phyloP scores from a whole-genome alignment of 2,888 invertebrate species.

The Pachydiplax longipennis region DNA sequence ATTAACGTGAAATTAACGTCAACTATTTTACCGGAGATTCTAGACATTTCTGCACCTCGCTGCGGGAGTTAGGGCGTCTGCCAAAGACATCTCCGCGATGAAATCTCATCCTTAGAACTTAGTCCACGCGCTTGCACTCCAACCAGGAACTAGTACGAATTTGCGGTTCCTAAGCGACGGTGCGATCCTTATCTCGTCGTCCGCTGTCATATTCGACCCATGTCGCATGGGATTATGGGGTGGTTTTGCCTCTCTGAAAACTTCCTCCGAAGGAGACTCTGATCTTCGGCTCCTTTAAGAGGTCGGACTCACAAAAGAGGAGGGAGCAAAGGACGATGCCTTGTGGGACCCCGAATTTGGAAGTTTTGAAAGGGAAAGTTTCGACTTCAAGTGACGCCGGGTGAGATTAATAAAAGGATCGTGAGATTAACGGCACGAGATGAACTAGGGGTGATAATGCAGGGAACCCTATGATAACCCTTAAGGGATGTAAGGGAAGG shows the following conservation, averaged over 20 bases:
- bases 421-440: slow-evolving; percentile 41
- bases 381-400: slow-evolving; percentile 26
- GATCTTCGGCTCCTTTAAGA: background rate
- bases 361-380: slow-evolving; percentile 33
- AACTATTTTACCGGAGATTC: no score
- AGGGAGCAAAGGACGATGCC: background rate
- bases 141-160: background rate
- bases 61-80: no score
- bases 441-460: slow-evolving; percentile 37
- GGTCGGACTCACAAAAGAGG: background rate
- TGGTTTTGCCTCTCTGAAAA: background rate
- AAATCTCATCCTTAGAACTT: background rate
- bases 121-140: background rate
- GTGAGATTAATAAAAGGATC: slow-evolving; percentile 39
- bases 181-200: background rate
- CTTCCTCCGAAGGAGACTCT: background rate
- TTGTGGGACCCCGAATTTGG: background rate
- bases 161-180: background rate
- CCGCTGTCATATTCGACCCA: background rate
- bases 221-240: background rate
- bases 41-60: no score
- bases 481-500: background rate
- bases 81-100: no score
- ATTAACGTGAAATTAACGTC: no score
- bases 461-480: slow-evolving; percentile 42